These are phyloP conservation scores for Mastacembelus armatus DNA, from an alignment of 2,797 vertebrate species.

Conservation along the genomic window DNA sequence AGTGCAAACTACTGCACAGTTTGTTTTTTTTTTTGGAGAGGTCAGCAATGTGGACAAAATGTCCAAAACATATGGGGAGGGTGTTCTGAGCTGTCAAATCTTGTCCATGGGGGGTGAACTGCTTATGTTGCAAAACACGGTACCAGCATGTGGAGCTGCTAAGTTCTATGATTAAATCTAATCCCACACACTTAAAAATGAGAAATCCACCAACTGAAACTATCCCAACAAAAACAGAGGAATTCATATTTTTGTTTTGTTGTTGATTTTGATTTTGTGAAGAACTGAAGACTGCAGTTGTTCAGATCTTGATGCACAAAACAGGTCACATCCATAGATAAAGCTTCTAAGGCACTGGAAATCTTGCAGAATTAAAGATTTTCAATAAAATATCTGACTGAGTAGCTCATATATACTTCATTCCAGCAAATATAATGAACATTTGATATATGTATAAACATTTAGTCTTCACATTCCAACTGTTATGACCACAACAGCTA, in stretches of 20 bases:
- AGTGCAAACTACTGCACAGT: no score
- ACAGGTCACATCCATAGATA: no score
- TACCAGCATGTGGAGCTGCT: slow-evolving; percentile 32
- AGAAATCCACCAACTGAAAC: not conserved
- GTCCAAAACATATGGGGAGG: slow-evolving; percentile 22
- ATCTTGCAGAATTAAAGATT: no score
- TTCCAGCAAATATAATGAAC: no score
- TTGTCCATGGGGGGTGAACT: slow-evolving; percentile 47
- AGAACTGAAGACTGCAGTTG: no score
- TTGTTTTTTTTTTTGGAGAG: slow-evolving; percentile 19
- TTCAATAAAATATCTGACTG: no score
- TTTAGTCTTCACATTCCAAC: not conserved
- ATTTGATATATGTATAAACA: no score
- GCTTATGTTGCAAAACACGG: slow-evolving; percentile 52
- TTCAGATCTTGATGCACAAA: no score
- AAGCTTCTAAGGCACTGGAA: no score
- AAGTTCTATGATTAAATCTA: slow-evolving; percentile 24
- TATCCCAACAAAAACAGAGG: not conserved
- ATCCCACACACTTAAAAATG: slow-evolving; percentile 42
- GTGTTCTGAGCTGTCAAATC: slow-evolving; percentile 48
- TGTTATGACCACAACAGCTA: slow-evolving; percentile 3
- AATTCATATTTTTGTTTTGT: no score
- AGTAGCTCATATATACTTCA: no score
- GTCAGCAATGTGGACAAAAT: slow-evolving; percentile 2
- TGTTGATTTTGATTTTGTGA: no score